These are phyloP conservation scores for Zelostemma sp. DNA, from an alignment of 1,140 invertebrate genomes.

Conservation along the genomic window DNA sequence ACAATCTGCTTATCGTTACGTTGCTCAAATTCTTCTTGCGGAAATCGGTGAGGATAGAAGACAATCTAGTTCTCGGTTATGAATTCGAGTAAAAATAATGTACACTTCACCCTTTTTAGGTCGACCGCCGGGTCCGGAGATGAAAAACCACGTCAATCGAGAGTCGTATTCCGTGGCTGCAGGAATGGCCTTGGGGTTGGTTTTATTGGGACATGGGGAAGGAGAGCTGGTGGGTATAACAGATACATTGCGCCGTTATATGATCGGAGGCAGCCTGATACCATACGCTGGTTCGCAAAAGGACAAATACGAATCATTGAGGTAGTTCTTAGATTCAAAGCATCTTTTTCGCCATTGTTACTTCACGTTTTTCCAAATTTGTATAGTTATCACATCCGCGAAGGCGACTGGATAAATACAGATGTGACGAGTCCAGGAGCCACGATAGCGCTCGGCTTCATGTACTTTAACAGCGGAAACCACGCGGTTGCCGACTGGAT, in stretches of 20 bases:
- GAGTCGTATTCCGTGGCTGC: constrained; percentile 95
- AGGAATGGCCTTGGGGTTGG: constrained; percentile 90
- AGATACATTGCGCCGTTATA: constrained; percentile 91
- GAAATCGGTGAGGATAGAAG: constrained; percentile 91
- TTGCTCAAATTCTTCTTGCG: constrained; percentile 88
- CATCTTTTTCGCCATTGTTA: background rate
- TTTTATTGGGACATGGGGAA: constrained; percentile 84
- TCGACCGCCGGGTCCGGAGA: constrained; percentile 93
- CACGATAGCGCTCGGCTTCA: constrained; percentile 92
- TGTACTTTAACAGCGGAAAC: constrained; percentile 91
- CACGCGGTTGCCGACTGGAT: constrained; percentile 95
- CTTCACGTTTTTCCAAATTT: background rate
- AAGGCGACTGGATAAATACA: constrained; percentile 94
- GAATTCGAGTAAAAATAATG: too few species aligned
- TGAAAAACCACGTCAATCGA: constrained; percentile 94
- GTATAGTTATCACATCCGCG: constrained; percentile 87
- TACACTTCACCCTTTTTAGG: too few species aligned
- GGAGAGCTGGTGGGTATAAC: constrained; percentile 83
- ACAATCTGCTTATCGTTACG: constrained; percentile 91
- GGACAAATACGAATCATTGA: constrained; percentile 88
- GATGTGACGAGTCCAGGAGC: constrained; percentile 97
- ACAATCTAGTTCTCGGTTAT: too few species aligned
- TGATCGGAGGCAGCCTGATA: constrained; percentile 91
- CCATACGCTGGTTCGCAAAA: constrained; percentile 83
- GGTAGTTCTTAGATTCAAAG: constrained; percentile 65